Percentiles rank a stretch among this genome's conserved stretches.
These are phyloP conservation scores for Onychomys leucogaster DNA, from an alignment of 2,797 vertebrate species.

Conservation along the genomic window DNA sequence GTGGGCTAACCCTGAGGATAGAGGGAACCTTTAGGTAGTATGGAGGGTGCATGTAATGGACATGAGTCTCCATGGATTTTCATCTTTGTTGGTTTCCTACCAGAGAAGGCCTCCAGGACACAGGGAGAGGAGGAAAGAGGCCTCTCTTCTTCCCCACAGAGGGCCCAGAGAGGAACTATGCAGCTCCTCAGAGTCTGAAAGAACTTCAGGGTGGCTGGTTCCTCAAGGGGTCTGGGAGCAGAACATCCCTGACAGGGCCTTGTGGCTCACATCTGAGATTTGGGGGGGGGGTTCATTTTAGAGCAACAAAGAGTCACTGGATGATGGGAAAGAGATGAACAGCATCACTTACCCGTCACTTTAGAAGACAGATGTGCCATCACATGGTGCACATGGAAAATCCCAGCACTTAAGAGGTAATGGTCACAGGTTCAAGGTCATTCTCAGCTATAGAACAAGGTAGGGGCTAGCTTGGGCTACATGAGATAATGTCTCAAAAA, in stretches of 20 bases:
- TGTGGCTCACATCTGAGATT: not conserved
- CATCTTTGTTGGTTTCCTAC: no score
- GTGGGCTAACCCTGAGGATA: not conserved
- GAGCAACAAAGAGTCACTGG: not conserved
- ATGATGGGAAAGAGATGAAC: not conserved
- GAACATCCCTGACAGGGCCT: not conserved
- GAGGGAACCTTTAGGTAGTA: not conserved
- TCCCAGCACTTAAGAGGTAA: not conserved
- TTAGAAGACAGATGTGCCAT: not conserved
- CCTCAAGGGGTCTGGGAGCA: not conserved
- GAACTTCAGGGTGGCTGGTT: not conserved
- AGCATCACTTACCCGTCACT: not conserved
- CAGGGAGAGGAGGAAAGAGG: not conserved
- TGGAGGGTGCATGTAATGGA: not conserved
- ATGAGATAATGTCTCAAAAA: not conserved
- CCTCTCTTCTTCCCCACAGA: not conserved
- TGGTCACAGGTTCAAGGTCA: not conserved
- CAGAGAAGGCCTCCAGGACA: not conserved
- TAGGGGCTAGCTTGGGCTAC: not conserved
- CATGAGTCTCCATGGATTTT: not conserved
- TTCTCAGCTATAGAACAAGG: not conserved
- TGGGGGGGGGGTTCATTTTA: not conserved
- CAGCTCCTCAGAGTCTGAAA: not conserved
- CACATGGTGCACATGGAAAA: fast-evolving
- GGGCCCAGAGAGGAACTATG: not conserved